Evolutionary conservation across 2,113 vertebrate species (phyloP), one percentile per base, ranked within the genome.

Genomic region (Pollachius pollachius): DNA sequence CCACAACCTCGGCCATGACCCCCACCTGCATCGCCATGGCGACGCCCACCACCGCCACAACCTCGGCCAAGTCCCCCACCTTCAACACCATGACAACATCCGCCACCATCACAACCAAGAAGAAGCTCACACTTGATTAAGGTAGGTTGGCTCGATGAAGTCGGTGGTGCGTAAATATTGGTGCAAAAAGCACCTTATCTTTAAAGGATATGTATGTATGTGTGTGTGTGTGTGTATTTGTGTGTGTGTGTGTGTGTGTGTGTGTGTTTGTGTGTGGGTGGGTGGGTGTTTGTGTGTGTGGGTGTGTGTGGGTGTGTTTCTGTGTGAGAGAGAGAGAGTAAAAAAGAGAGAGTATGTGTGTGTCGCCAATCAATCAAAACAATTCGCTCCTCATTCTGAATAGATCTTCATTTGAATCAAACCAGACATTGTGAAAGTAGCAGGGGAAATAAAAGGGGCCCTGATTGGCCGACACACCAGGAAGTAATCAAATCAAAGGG

Each of bases 401-500:
- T 2, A 19, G 65, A 68, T 18, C 71, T 75, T 73, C 58, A 6
- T 68, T 48, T 75, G 66, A 88, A 79, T 15, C 54, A 56, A 15
- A 0, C 21, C 37, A 34, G 76, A 81, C 81, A 6, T 17, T 12
- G 73, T n/a, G 11, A 72, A 65, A 74, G 62, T 78, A 70, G 73
- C n/a, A 5, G 23, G 13, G 23, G 30, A 34, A 25, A 62, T 52
- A 70, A 66, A 63, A 77, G 74, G 69, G 67, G 57, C 27, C n/a
- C 72, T 64, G 87, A 85, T 82, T 85, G 79, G 76, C 64, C 63
- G 25, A 81, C 76, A 76, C 79, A 79, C 73, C 77, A 75, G 83
- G 81, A 86, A 85, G 72, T 82, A 77, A 87, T 89, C 78, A 74
- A 78, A 83, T 82, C 67, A 83, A 87, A 84, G 81, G 76, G 62